Evolutionary conservation across 1,140 invertebrate genomes (phyloP).

Genomic region (Formica exsecta): DNA sequence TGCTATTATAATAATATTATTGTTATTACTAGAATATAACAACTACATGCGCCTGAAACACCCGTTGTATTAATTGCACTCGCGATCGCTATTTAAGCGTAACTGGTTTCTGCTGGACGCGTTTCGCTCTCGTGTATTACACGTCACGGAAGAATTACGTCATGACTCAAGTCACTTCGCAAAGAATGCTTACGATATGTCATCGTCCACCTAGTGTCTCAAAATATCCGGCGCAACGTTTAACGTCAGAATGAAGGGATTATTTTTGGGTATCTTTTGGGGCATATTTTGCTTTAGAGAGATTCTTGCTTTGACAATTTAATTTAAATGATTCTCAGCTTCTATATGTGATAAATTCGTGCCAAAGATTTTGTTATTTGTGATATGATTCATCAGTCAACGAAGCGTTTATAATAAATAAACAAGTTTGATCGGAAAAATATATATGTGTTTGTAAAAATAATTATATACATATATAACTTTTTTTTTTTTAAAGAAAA

Average conservation of each 20-base stretch:
- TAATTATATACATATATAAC: background rate
- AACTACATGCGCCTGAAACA: background rate
- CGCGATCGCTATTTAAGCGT: background rate
- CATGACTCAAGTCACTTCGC: conserved; percentile 31
- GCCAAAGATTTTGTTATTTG: background rate
- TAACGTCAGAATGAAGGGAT: background rate
- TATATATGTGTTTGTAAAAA: background rate
- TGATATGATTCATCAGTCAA: background rate
- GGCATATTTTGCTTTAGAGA: background rate
- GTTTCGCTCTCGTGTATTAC: background rate
- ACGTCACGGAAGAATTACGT: conserved; percentile 27
- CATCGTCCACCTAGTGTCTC: background rate
- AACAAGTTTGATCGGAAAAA: background rate
- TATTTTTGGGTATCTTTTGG: background rate
- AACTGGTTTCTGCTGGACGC: background rate
- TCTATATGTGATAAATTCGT: background rate
- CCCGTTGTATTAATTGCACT: background rate
- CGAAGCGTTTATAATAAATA: background rate
- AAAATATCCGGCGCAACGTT: background rate
- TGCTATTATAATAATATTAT: background rate
- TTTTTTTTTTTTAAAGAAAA: background rate
- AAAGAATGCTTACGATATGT: background rate
- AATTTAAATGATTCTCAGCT: background rate
- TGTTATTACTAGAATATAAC: background rate
- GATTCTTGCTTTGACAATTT: background rate